A percentile compares a stretch with the other conserved stretches of the same genome.
Evolutionary conservation across 2,797 vertebrate genomes (phyloP).

Genomic region (Spinus pinus): DNA sequence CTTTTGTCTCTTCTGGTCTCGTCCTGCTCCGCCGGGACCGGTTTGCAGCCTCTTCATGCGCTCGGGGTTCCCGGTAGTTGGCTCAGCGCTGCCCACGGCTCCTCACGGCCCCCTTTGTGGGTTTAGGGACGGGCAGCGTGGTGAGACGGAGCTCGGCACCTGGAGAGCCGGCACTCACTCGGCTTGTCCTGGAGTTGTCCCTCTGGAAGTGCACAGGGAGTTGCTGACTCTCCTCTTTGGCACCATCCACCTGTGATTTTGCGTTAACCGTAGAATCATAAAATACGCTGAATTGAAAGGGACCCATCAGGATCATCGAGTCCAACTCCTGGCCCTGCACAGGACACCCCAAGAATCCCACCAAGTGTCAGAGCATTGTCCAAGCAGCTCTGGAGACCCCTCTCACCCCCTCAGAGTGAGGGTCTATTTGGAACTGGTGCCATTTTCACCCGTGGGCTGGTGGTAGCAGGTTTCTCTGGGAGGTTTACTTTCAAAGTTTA

Average conservation of each 20-base stretch:
- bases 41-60: neutral
- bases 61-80: neutral
- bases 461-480: neutral
- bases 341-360: neutral
- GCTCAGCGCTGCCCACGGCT: neutral
- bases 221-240: neutral
- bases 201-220: accelerated
- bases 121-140: neutral
- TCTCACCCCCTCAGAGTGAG: neutral
- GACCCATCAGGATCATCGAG: neutral
- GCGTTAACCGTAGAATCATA: accelerated
- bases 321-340: neutral
- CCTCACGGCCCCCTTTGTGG: neutral
- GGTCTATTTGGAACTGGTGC: accelerated
- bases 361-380: neutral
- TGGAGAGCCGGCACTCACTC: neutral
- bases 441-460: neutral
- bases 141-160: neutral
- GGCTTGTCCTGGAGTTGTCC: accelerated
- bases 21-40: neutral
- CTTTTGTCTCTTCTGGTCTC: neutral
- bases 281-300: neutral
- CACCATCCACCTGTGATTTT: accelerated
- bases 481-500: neutral
- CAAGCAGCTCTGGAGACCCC: neutral